Evolutionary conservation across 2,888 invertebrate species (phyloP), one percentile per base, ranked within the genome.

Genomic region (Pyrrhia umbra): DNA sequence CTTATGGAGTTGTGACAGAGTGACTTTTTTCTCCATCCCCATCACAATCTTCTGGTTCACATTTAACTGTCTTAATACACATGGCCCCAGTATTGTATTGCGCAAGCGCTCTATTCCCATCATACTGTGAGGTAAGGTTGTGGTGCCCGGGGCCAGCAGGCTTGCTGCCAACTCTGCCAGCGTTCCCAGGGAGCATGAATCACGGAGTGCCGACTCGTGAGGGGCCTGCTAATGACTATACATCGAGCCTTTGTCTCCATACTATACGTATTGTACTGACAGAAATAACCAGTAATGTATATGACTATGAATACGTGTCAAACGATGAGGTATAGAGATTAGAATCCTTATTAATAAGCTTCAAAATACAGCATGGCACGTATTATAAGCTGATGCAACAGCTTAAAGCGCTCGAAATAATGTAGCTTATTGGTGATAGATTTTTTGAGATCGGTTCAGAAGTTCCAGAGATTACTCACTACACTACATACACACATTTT

Each of bases 161-260:
- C 80, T 66, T 55, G 37, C 47, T 75, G 80, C 80, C 70, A 74
- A 77, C 55, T 55, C 49, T 37, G 40, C 60, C 46, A 59, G 23
- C 66, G 71, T 79, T 79, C 80, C 75, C 78, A 77, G 78, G 78
- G 66, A 63, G 56, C 57, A 62, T 78, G 79, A 80, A 77, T 79
- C 79, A 79, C 68, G 63, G 56, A 83, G 71, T 64, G 75, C 78
- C 59, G 74, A 72, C 69, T 86, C 87, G 88, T 88, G 89, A 86
- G 85, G 77, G 50, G 85, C 75, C 69, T 89, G 70, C 80, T 83
- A 87, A 85, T 83, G 76, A 78, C 75, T 74, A 70, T 76, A 79
- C 78, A 75, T 76, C 70, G 73, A 72, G 81, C 71, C 84, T 87
- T 85, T 87, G 84, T 86, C 81, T 78, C 76, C 71, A n/a, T n/a